Base-by-base conservation (phyloP, 2,888 invertebrate species). In the Orchestes rusci region DNA sequence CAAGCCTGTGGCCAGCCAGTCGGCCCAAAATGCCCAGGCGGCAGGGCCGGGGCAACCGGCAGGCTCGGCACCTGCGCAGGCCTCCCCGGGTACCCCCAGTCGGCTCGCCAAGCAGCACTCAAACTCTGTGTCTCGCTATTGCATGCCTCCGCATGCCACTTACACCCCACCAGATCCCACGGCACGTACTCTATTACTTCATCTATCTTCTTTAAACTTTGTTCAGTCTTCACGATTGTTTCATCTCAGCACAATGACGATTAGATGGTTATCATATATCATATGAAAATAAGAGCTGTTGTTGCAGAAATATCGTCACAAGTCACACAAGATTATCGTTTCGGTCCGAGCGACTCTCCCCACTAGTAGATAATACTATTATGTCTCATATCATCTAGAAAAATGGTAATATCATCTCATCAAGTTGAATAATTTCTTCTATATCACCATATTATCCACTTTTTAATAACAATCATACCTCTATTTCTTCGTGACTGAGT, bases 141-240 rank as follows among this genome's bases (percentile, higher is more conserved):
- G 75, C 70, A 75, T 75, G 75, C 74, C 74, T 64, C 73, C 73
- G 67, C 74, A 75, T 72, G 74, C 75, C 59, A 73, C 73, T 65
- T 75, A 73, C 70, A 73, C 72, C 65, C 70, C 74, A 69, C 74
- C 74, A 58, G 73, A 73, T 65, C 74, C 73, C 66, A 75, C 73
- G 75, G 75, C 75, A 75, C 72, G 75, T 75, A 75, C 70, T 47
- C 31, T 40, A 20, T 30, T 40, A 15, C 39, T 61, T 61, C 61
- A 62, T 61, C 57, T 62, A 60, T 66, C 28, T 50, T 43, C 18
- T 44, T 33, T 27, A 30, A 56, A 60, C 54, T 58, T 56, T 39
- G 20, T 39, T 36, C 19, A 13, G 36, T 23, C 10, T 38, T n/a
- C n/a, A n/a, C n/a, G n/a, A n/a, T n/a, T n/a, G n/a, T 32, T 16